Evolutionary conservation across 2,797 vertebrate species (phyloP), one percentile per base, ranked within the genome.

Genomic region (Ceryle rudis): DNA sequence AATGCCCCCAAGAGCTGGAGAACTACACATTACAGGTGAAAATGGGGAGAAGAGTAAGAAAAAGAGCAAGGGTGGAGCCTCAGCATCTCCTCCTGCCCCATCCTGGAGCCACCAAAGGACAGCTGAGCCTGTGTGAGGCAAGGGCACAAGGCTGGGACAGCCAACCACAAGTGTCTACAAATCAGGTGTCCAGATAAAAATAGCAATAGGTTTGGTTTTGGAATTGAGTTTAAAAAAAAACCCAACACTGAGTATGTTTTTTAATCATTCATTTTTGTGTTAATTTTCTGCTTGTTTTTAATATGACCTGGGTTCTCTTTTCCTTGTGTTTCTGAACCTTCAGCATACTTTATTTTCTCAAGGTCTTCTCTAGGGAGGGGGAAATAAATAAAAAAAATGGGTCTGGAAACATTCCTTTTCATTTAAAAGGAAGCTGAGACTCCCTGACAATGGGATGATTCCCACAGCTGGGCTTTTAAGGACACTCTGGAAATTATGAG

Each of bases 381-480:
- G 8, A 2, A 16, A 19, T 26, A 14, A 28, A 28, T 11, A 7
- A 25, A 14, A 9, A 21, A 29, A 11, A 31, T 19, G 23, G 1
- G 5, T 10, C 20, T 86, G 75, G 52, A 91, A 93, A 66, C 3
- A 2, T 65, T 88, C 28, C 35, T 95, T 95, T 89, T 86, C 6
- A 2, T 49, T 72, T 72, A 47, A 83, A 91, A 94, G 85, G 73
- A 89, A 94, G 29, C 65, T 69, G 26, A 90, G 49, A 41, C 35
- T 84, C 69, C 44, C 57, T 81, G 86, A 92, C 94, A 95, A 95
- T 70, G 60, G 66, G 83, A 95, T 78, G 80, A 86, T 33, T 95
- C 80, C 83, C 90, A 83, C 83, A 95, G 64, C 71, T 94, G 91
- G 83, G 83, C 86, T 97, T 96, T 93, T 95, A 89, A 95, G 88